Evolutionary conservation across 2,888 invertebrate genomes (phyloP).

Genomic region (Pseudolycoriella hygida): DNA sequence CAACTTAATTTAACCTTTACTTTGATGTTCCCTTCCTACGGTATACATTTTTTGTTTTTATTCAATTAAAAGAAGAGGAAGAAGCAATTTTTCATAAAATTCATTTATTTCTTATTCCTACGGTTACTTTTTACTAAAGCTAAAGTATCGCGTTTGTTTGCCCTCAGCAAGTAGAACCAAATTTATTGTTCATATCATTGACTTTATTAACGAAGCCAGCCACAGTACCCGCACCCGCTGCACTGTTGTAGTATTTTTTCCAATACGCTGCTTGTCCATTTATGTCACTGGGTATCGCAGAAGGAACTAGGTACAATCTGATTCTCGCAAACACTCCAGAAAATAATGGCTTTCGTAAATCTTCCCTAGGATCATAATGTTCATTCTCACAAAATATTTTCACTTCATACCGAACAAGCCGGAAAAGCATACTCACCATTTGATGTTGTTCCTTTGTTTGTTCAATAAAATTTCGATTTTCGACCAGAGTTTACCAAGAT

Average conservation of each 20-base stretch:
- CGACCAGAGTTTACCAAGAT: background rate
- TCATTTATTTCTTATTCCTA: too few relatives aligned
- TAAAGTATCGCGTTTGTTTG: too few relatives aligned
- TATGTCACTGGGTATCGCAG: background rate
- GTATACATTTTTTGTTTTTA: too few relatives aligned
- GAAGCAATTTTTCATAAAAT: too few relatives aligned
- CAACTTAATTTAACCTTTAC: too few relatives aligned
- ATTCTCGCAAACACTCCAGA: slow-evolving; percentile 3
- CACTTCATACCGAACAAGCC: too few relatives aligned
- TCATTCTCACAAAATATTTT: too few relatives aligned
- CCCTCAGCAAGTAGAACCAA: background rate
- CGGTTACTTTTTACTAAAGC: too few relatives aligned
- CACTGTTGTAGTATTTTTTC: background rate
- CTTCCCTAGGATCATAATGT: background rate
- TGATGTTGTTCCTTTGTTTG: too few relatives aligned
- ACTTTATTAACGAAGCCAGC: background rate
- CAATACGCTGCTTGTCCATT: background rate
- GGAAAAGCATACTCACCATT: too few relatives aligned
- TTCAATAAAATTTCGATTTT: background rate
- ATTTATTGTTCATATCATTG: background rate
- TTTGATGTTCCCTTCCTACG: too few relatives aligned
- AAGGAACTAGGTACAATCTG: background rate
- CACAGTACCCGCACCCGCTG: background rate
- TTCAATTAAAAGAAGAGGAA: too few relatives aligned
- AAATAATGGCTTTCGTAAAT: slow-evolving; percentile 2